Conservation (phyloP, 2,797 vertebrate genomes). For the Intellagama lesueurii region DNA sequence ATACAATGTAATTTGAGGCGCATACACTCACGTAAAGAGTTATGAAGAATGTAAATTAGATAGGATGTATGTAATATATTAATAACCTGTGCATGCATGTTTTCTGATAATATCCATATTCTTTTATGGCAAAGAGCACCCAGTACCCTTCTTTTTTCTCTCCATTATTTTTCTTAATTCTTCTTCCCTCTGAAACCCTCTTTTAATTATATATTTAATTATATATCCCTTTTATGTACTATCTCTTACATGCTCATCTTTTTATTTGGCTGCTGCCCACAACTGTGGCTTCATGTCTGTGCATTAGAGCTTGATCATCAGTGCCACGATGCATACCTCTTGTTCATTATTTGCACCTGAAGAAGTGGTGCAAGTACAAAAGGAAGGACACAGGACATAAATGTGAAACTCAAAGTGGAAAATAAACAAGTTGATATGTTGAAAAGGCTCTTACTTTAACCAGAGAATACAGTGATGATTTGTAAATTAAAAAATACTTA, state of each 20-base stretch:
- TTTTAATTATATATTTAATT: no score
- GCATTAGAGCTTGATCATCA: background rate
- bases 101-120: no score
- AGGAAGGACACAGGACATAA: no score
- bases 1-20: no score
- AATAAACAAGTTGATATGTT: background rate
- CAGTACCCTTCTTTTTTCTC: background rate
- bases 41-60: no score
- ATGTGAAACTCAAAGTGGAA: background rate
- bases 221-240: no score
- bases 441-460: background rate
- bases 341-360: background rate
- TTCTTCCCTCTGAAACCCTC: no score
- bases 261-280: background rate
- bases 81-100: no score
- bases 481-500: background rate
- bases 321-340: background rate
- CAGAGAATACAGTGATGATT: background rate
- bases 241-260: background rate
- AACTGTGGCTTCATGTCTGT: background rate
- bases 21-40: no score
- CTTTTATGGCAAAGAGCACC: no score
- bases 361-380: no score
- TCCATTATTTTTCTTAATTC: background rate
- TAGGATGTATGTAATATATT: no score